These are phyloP conservation scores for Holothuria glaberrima DNA, from an alignment of 35 echinoderm and acorn worm genomes.

Conservation along the genomic window DNA sequence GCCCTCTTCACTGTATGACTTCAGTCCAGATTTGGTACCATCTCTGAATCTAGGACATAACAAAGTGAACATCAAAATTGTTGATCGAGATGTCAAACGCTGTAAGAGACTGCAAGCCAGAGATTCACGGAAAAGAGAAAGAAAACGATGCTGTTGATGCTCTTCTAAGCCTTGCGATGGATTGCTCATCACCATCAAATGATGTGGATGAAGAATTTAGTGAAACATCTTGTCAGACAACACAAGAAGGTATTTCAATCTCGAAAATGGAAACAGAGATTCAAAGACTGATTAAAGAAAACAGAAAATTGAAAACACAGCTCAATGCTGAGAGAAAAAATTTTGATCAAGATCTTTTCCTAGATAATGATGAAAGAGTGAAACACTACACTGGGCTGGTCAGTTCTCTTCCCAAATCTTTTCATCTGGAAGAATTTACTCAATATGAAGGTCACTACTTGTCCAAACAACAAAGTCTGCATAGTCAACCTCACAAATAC, in stretches of 20 bases:
- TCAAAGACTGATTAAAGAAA: too few relatives aligned
- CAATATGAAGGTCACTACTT: background rate
- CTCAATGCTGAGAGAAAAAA: too few relatives aligned
- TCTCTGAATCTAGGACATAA: constrained; percentile 13
- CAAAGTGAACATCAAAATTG: constrained; percentile 1
- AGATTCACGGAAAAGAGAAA: background rate
- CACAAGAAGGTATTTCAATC: too few relatives aligned
- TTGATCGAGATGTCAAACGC: background rate
- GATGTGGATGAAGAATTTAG: too few relatives aligned
- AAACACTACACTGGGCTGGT: background rate
- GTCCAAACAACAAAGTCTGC: constrained; percentile 29
- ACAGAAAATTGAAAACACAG: too few relatives aligned
- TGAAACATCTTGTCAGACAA: too few relatives aligned
- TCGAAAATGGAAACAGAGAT: too few relatives aligned
- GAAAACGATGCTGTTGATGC: constrained; percentile 1
- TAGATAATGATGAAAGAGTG: too few relatives aligned
- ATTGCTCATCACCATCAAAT: too few relatives aligned
- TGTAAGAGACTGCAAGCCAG: background rate
- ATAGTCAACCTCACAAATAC: constrained; percentile 20
- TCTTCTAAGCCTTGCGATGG: background rate
- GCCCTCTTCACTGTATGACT: constrained; percentile 19
- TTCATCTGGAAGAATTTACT: constrained; percentile 26
- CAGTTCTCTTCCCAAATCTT: background rate
- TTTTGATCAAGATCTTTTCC: too few relatives aligned
- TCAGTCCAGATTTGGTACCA: constrained; percentile 9